Percentiles rank a stretch among this genome's conserved stretches.
Evolutionary conservation across 2,797 vertebrate genomes (phyloP).

Genomic region (Arrhamphus sclerolepis): DNA sequence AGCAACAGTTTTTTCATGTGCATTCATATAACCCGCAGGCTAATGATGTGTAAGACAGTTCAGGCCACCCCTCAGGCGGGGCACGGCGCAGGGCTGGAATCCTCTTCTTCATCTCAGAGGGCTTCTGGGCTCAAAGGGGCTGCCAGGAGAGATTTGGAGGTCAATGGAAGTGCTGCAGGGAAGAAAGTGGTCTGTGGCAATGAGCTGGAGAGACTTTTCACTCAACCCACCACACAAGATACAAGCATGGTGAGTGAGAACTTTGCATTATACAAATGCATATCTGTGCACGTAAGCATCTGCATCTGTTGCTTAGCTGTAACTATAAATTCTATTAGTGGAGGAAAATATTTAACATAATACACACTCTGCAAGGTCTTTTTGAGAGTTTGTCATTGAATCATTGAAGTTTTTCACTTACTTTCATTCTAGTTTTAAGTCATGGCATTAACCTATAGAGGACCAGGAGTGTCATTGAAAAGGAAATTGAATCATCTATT

Average conservation of each 20-base stretch:
- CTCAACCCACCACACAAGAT: slow-evolving; percentile 59
- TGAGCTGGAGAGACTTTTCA: slow-evolving; percentile 91
- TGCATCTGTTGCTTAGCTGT: no score
- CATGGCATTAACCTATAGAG: no score
- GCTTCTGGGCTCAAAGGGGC: slow-evolving; percentile 80
- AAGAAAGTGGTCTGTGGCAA: slow-evolving; percentile 85
- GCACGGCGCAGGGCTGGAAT: slow-evolving; percentile 70
- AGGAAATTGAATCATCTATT: no score
- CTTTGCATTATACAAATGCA: no score
- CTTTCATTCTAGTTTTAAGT: no score
- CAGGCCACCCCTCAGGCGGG: slow-evolving; percentile 88
- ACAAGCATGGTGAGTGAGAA: slow-evolving; percentile 58
- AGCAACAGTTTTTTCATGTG: slow-evolving; percentile 19
- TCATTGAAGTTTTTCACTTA: no score
- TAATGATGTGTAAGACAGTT: slow-evolving; percentile 92
- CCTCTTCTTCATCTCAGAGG: slow-evolving; percentile 78
- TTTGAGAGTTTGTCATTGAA: no score
- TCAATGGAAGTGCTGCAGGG: slow-evolving; percentile 67
- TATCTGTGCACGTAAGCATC: no score
- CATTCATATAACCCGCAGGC: slow-evolving; percentile 73
- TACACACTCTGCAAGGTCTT: no score
- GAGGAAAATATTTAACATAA: no score
- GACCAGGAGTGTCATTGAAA: no score
- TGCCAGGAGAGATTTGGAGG: slow-evolving; percentile 74
- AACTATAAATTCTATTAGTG: no score